These are phyloP conservation scores for Peromyscus leucopus DNA, from an alignment of 2,113 vertebrate species.

Conservation along the genomic window DNA sequence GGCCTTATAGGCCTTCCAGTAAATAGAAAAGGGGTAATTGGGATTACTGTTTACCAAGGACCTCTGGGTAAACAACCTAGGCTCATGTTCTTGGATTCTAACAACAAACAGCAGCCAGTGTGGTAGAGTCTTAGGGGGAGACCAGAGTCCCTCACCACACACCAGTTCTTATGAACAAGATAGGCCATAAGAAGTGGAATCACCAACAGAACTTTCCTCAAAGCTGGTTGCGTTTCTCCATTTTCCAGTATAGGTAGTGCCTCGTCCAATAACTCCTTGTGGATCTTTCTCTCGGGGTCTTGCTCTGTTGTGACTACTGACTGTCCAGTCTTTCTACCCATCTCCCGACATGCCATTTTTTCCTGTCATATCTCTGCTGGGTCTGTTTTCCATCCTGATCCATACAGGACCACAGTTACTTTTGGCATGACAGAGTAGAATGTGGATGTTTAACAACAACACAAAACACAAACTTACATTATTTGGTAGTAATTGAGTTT, in stretches of 20 bases:
- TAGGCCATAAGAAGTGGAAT: not conserved
- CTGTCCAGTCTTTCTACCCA: not conserved
- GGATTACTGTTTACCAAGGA: not conserved
- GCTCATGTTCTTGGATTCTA: not conserved
- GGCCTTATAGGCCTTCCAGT: not conserved
- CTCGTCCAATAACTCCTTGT: not conserved
- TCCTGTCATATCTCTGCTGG: not conserved
- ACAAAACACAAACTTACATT: not conserved
- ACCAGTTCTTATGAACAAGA: not conserved
- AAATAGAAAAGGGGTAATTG: conserved; percentile 36
- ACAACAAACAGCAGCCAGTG: not conserved
- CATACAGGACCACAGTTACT: not conserved
- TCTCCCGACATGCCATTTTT: not conserved
- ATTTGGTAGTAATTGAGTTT: not conserved
- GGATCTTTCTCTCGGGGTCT: not conserved
- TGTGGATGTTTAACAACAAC: not conserved
- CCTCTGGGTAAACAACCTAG: not conserved
- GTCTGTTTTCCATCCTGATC: not conserved
- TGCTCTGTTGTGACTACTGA: not conserved
- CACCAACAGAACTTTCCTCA: not conserved
- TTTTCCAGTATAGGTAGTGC: not conserved
- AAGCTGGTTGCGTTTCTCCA: not conserved
- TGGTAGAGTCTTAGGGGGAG: not conserved
- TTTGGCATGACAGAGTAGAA: not conserved
- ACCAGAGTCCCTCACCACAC: not conserved